phyloP scores from a whole-genome alignment of 1,140 invertebrate species.

The Lanistes nyassanus region DNA sequence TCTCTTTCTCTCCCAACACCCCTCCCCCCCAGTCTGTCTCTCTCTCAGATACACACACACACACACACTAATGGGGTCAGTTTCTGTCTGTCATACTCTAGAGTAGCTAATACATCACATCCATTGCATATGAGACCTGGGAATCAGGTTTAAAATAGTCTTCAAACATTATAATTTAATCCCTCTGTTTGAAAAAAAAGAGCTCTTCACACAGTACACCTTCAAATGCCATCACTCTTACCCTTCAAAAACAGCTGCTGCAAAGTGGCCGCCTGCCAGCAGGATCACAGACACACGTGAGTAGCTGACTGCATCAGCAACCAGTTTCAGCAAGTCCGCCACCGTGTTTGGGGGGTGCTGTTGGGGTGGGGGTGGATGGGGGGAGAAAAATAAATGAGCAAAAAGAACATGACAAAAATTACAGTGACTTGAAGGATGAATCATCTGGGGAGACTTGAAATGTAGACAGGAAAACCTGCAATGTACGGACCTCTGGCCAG shows the following conservation, averaged over 20 bases:
- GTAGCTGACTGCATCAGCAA: constrained; percentile 59
- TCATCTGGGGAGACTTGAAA: no score
- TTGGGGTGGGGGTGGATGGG: constrained; percentile 34
- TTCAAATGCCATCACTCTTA: constrained; percentile 40
- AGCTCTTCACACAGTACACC: not conserved
- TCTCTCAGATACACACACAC: no score
- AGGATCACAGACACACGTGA: constrained; percentile 80
- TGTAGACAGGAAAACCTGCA: no score
- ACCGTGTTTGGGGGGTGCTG: constrained; percentile 69
- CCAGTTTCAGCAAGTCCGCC: constrained; percentile 67
- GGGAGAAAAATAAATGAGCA: not conserved
- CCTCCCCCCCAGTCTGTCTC: no score
- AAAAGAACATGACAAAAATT: not conserved
- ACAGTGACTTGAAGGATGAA: not conserved
- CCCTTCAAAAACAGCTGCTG: constrained; percentile 83
- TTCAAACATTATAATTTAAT: not conserved
- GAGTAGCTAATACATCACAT: no score
- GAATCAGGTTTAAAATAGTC: not conserved
- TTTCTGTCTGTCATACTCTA: no score
- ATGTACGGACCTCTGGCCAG: no score
- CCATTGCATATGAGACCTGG: no score
- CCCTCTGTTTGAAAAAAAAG: not conserved
- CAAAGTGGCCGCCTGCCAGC: constrained; percentile 88
- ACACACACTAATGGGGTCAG: not conserved
- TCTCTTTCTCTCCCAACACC: no score